Base-by-base conservation (phyloP, 2,888 invertebrate genomes). In the Andrena minutula region DNA sequence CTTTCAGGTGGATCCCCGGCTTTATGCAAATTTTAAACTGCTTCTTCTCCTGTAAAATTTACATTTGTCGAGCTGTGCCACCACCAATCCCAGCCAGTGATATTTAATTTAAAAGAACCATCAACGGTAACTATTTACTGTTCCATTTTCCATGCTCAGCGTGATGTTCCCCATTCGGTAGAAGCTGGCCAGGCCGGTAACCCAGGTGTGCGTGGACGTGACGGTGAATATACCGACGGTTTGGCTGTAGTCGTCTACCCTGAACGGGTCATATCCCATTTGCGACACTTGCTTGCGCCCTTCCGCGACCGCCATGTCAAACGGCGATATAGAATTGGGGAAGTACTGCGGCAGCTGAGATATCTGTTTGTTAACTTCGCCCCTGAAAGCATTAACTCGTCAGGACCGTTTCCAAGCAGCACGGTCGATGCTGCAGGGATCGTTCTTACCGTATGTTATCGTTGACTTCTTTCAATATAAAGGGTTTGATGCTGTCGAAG, bases 401-500 rank as follows among this genome's bases (percentile, higher is more conserved):
- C 26, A 4, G 56, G 12, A 16, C 28, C 3, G 10, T 4, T 12
- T 41, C 2, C 5, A 26, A 16, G 0, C 10, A 0, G 2, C 1
- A 23, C 4, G 10, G 12, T 0, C 16, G 10, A 12, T 10, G 16
- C 20, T 26, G 12, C 20, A 56, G 32, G 3, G 53, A 12, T 20
- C 20, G 8, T n/a, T 41, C 16, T 84, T 86, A 92, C 94, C 92
- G 89, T 0, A 97, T 95, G 91, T 97, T 96, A 0, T 95, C 95
- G 90, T 98, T 97, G 0, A 97, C 97, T 94, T 97, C 96, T 85
- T 96, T 96, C 30, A 98, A 94, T 84, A 98, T 96, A 86, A 97
- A 97, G 0, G 98, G 98, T 92, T 98, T 98, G 89, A 98, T 97
- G 10, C 97, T 97, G 92, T 98, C 97, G 89, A 98, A 98, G 10